Base-by-base conservation (phyloP, 2,113 vertebrate species). In the Hemibagrus wyckioides region DNA sequence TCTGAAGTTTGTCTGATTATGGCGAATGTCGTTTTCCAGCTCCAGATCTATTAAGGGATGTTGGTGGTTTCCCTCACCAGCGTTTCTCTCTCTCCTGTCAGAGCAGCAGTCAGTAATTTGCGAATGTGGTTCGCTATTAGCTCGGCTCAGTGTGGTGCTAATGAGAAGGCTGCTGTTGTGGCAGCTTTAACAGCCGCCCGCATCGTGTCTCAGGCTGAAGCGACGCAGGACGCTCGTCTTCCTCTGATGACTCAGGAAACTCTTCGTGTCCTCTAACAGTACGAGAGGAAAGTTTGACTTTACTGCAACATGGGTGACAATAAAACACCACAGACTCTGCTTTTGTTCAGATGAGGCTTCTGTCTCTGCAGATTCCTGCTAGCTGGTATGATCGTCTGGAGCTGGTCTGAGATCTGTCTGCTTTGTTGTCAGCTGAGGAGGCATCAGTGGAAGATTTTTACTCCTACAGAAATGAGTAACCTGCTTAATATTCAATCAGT, bases 91-190 rank as follows among this genome's bases (percentile, higher is more conserved):
- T 82, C 91, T 90, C 91, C 85, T 92, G 89, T 92, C 88, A 76
- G 59, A 87, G 80, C 56, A 87, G 57, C 87, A 91, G 90, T 85
- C 63, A 77, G 89, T 92, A 89, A 94, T 94, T 94, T 95, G 92
- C 93, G 91, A 94, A 93, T 92, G 90, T 89, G 89, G 92, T 90
- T 87, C 92, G 89, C 94, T 92, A 93, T 93, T 93, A 91, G 88
- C 93, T 90, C 89, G 85, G 90, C 93, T 90, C 93, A 92, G 92
- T 92, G 91, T 94, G 93, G 92, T 92, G 88, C 90, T 95, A 96
- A 95, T 95, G 92, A 94, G 90, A 94, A 95, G 93, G 91, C 91
- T 94, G 93, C 93, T 94, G 91, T 92, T 84, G 84, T 85, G 59
- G 73, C 67, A 39, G 41, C 50, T 89, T 83, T 83, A 85, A 87